Evolutionary conservation across 35 echinoderm and acorn worm species (phyloP).

Genomic region (Strongylocentrotus purpuratus): DNA sequence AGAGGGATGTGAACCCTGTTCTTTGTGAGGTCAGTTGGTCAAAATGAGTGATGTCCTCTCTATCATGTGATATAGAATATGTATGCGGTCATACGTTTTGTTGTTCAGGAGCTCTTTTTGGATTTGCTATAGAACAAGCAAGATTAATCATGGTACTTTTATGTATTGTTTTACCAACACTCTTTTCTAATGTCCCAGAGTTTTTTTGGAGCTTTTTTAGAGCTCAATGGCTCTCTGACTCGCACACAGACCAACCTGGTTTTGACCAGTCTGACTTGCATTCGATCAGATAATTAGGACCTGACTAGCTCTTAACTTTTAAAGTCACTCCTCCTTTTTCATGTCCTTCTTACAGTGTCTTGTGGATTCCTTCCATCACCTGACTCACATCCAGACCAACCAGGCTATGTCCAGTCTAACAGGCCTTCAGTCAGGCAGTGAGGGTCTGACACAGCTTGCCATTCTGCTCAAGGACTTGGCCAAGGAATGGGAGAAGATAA

Average conservation of each 20-base stretch:
- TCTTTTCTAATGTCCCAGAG: no score
- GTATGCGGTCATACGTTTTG: no score
- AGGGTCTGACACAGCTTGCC: constrained; percentile 45
- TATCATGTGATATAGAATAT: background rate
- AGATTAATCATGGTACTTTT: no score
- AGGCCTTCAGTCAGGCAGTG: constrained; percentile 52
- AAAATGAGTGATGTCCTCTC: background rate
- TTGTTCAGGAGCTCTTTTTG: no score
- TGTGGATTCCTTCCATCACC: constrained; percentile 21
- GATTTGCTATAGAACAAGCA: no score
- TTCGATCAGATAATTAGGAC: constrained; percentile 29
- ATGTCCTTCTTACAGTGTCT: constrained; percentile 47
- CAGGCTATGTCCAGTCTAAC: constrained; percentile 49
- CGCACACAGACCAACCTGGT: constrained; percentile 28
- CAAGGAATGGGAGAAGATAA: constrained; percentile 45
- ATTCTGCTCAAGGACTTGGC: constrained; percentile 50
- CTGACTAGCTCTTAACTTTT: constrained; percentile 36
- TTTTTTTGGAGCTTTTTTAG: no score
- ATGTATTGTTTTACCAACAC: background rate
- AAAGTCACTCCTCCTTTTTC: background rate
- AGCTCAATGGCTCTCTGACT: background rate
- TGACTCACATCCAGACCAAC: constrained; percentile 57
- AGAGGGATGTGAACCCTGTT: background rate
- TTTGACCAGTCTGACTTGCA: constrained; percentile 42
- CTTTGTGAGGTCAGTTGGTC: constrained; percentile 19